These are phyloP conservation scores for Drosophila sp. DNA, from an alignment of 1,140 invertebrate species.

Conservation along the genomic window DNA sequence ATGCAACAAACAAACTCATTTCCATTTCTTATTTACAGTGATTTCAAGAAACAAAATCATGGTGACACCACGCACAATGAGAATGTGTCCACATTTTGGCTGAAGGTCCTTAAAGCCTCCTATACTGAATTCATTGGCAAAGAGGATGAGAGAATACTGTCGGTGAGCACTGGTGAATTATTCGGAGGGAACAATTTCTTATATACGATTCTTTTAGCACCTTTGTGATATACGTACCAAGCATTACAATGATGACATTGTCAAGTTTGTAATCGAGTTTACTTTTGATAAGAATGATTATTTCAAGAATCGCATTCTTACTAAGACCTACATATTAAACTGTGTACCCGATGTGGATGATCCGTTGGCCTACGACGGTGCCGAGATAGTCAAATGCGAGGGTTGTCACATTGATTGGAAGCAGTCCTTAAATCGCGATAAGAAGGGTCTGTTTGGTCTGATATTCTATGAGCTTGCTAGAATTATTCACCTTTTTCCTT, in stretches of 20 bases:
- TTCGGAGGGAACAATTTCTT: neutral
- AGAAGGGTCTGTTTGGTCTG: slow-evolving; percentile 91
- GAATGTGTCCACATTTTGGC: slow-evolving; percentile 96
- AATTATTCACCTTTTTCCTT: no score
- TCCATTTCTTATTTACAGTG: slow-evolving; percentile 27
- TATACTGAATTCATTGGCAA: slow-evolving; percentile 90
- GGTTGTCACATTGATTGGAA: slow-evolving; percentile 86
- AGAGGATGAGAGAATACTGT: slow-evolving; percentile 93
- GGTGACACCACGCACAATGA: slow-evolving; percentile 54
- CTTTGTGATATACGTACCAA: slow-evolving; percentile 66
- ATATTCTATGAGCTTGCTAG: neutral
- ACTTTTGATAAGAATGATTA: slow-evolving; percentile 95
- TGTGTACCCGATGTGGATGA: slow-evolving; percentile 92
- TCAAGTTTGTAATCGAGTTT: slow-evolving; percentile 93
- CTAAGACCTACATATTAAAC: slow-evolving; percentile 95
- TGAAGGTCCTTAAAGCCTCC: slow-evolving; percentile 93
- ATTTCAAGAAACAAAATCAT: slow-evolving; percentile 63
- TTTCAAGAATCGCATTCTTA: slow-evolving; percentile 94
- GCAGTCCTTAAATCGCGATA: slow-evolving; percentile 93
- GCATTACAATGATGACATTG: slow-evolving; percentile 54
- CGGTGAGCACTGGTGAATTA: slow-evolving; percentile 75
- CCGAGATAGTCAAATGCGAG: slow-evolving; percentile 94
- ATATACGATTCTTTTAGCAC: slow-evolving; percentile 14
- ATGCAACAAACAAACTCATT: neutral
- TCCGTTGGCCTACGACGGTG: slow-evolving; percentile 96